Conservation (phyloP, 2,888 invertebrate species). For the Cremastinae sp. region DNA sequence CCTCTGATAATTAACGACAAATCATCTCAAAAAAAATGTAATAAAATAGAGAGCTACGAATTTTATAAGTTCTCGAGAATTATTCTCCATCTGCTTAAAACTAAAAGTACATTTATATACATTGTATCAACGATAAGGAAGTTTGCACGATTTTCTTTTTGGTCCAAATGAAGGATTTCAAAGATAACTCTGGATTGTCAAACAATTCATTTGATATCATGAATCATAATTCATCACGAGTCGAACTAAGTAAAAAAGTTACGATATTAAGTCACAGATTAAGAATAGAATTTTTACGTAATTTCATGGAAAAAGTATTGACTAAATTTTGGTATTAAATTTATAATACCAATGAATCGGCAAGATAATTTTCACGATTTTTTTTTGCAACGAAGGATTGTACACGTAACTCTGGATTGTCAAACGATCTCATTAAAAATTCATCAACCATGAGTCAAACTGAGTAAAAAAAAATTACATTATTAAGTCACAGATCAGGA, state of each 20-base stretch:
- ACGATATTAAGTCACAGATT: neutral
- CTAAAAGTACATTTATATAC: constrained; percentile 19
- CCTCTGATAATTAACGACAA: neutral
- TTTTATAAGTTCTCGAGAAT: neutral
- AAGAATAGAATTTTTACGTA: neutral
- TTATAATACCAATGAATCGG: too few relatives aligned
- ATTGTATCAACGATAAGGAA: constrained; percentile 20
- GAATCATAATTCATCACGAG: neutral
- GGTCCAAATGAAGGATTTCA: too few relatives aligned
- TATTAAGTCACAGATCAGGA: constrained; percentile 1
- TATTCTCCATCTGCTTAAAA: neutral
- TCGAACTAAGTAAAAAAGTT: neutral
- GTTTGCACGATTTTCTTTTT: constrained; percentile 1
- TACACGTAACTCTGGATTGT: too few relatives aligned
- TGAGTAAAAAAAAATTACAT: neutral
- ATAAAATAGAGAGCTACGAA: constrained; percentile 39
- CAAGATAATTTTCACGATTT: too few relatives aligned
- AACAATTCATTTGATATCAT: neutral
- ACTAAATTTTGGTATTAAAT: too few relatives aligned
- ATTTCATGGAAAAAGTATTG: too few relatives aligned
- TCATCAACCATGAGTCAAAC: too few relatives aligned
- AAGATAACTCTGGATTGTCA: neutral
- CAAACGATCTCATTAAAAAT: too few relatives aligned
- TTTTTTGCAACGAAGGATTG: too few relatives aligned
- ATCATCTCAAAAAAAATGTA: constrained; percentile 13